Conservation (phyloP, 2,113 vertebrate species). For the Lontra canadensis region DNA sequence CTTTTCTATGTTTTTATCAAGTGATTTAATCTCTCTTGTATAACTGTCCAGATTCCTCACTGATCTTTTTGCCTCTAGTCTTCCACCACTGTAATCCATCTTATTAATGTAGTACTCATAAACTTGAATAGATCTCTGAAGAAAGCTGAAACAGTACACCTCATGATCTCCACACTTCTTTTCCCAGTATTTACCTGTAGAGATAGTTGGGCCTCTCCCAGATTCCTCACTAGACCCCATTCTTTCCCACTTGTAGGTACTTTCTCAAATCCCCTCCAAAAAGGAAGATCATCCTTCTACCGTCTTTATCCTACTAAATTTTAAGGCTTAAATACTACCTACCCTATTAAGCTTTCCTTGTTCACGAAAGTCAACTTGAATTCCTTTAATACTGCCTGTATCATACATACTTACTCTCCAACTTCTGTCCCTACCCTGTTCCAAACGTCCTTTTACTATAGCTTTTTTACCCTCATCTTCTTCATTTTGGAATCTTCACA, state of each 20-base stretch:
- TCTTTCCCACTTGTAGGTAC: neutral
- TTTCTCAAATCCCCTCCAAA: neutral
- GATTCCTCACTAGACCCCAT: neutral
- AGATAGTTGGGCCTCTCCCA: neutral
- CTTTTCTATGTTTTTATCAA: neutral
- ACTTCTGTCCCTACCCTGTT: neutral
- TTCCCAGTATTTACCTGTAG: neutral
- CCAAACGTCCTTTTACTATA: neutral
- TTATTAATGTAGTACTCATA: neutral
- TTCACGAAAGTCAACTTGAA: constrained; percentile 2
- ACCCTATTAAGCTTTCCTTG: constrained; percentile 5
- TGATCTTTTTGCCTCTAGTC: neutral
- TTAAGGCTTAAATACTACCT: constrained; percentile 10
- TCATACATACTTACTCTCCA: neutral
- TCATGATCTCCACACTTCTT: neutral
- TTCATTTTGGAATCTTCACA: constrained; percentile 12
- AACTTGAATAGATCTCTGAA: constrained; percentile 12
- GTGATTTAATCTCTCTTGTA: neutral
- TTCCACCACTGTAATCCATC: neutral
- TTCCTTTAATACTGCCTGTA: neutral
- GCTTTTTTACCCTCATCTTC: neutral
- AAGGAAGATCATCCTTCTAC: neutral
- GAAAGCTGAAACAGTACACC: neutral
- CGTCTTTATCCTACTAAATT: neutral
- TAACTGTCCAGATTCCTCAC: constrained; percentile 29